Evolutionary conservation across 92 coral and sea anemone species (phyloP), one percentile per base, ranked within the genome.

Genomic region (Anthopleura xanthogrammica): DNA sequence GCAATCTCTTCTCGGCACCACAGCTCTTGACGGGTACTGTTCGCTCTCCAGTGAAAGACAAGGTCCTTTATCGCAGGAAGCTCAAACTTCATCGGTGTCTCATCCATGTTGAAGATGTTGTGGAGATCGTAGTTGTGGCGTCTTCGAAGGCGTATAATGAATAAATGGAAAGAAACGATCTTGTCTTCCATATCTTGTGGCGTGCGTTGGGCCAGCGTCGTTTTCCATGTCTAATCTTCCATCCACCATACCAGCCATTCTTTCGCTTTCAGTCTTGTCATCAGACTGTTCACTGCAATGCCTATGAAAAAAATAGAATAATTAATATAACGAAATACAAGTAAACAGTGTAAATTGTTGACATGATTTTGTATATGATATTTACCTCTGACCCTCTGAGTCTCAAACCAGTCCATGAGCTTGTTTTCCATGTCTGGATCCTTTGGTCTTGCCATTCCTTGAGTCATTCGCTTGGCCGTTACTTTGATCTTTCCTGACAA

Each of bases 71-170:
- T 60, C 23, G 74, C 74, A 7, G 83, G 83, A 73, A 57, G 58
- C 20, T 79, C 83, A 60, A 79, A 57, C 3, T 48, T 79, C 55
- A 79, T 36, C 52, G 83, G 83, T 50, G 75, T 79, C 58, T 79
- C 90, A 64, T 90, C 90, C 93, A 90, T 90, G 85, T 86, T 86
- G n/a, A 76, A 84, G 43, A 90, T 19, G 5, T 48, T 8, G 52
- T 73, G 79, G 0, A 54, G 72, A n/a, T 79, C 68, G 12, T 71
- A 82, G 20, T 41, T 52, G 66, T 82, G 71, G 72, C 54, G 56
- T 77, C 72, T 54, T 46, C 68, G 64, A 24, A 52, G 79, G 29
- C 58, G 65, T 62, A 82, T 87, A 13, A 87, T 65, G 24, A 23
- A 64, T 2, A 19, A 70, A n/a, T 76, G 83, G 75, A 76, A 87